A percentile compares a stretch with the other conserved stretches of the same genome.
Conservation (phyloP, 2,113 vertebrate species). For the Numida meleagris region DNA sequence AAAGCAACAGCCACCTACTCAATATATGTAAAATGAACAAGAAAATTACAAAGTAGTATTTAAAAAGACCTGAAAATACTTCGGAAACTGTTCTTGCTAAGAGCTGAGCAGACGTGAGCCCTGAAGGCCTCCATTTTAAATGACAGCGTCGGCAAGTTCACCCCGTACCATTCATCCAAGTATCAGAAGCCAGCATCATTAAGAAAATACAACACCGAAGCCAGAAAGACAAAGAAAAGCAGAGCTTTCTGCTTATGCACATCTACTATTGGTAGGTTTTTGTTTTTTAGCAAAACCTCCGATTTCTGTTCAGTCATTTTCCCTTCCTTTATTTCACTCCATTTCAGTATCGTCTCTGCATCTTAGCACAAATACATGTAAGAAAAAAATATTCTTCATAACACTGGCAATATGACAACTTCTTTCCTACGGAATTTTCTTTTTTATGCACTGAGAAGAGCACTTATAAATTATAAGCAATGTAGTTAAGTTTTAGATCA, state of each 20-base stretch:
- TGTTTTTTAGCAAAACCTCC: not conserved
- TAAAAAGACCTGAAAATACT: not conserved
- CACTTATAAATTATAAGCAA: fast-evolving
- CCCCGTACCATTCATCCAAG: not conserved
- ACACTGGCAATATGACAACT: not conserved
- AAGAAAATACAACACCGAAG: not conserved
- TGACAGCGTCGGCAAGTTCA: not conserved
- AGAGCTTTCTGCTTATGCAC: not conserved
- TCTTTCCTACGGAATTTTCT: not conserved
- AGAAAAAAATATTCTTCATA: not conserved
- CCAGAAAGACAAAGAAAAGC: not conserved
- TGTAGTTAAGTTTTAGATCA: not conserved
- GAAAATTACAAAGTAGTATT: not conserved
- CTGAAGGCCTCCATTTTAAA: not conserved
- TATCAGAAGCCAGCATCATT: not conserved
- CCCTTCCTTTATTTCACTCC: not conserved
- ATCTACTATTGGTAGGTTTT: too few species aligned
- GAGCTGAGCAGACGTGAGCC: not conserved
- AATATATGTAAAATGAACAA: not conserved
- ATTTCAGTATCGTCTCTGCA: not conserved
- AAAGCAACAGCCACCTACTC: not conserved
- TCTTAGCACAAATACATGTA: not conserved
- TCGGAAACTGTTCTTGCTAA: not conserved
- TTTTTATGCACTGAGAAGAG: not conserved
- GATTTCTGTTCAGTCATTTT: not conserved